Conservation (phyloP, 1,140 invertebrate species). For the Oscheius sp. region DNA sequence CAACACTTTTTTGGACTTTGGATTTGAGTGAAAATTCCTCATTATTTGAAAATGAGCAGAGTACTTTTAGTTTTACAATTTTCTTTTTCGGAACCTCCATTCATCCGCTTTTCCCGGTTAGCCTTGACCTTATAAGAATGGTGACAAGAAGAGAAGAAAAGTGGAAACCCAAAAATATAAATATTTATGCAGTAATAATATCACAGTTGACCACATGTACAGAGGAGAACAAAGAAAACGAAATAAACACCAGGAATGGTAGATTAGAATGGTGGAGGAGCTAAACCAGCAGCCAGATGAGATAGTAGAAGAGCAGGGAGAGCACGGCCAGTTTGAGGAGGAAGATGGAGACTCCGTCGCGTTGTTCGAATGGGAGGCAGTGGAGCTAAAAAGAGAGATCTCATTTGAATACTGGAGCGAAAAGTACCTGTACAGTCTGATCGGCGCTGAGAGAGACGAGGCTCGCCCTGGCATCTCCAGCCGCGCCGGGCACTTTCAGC, state of each 20-base stretch:
- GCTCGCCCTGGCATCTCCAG: background rate
- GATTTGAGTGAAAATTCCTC: no score
- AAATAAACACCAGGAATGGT: background rate
- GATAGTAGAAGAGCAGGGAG: background rate
- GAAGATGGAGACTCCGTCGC: background rate
- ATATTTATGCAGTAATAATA: no score
- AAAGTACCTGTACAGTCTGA: conserved; percentile 27
- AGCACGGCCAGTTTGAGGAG: background rate
- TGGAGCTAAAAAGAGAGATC: conserved; percentile 11
- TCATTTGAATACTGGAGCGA: background rate
- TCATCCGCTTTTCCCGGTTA: no score
- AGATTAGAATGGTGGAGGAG: background rate
- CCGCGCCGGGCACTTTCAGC: conserved; percentile 1
- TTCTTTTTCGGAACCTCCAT: no score
- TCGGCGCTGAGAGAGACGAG: conserved; percentile 22
- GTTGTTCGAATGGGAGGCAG: background rate
- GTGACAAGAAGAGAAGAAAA: no score
- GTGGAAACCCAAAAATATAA: no score
- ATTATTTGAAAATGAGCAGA: no score
- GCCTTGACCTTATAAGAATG: no score
- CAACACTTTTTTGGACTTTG: no score
- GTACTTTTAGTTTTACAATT: no score
- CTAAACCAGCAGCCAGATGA: conserved; percentile 5
- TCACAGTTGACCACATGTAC: no score
- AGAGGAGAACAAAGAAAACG: background rate